Evolutionary conservation across 1,140 invertebrate genomes (phyloP).

Genomic region (Bradynema listronoti): DNA sequence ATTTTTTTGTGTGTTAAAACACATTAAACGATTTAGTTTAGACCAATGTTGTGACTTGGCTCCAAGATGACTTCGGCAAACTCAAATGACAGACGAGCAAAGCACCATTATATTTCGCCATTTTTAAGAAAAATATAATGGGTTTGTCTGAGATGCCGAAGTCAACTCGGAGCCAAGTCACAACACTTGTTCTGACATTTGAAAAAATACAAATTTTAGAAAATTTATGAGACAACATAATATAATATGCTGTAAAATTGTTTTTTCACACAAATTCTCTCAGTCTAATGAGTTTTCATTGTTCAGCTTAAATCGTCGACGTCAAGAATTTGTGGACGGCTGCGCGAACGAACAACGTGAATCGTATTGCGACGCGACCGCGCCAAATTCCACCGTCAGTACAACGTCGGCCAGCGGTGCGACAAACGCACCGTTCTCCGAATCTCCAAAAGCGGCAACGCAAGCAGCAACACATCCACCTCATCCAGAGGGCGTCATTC

Average conservation of each 20-base stretch:
- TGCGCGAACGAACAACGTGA: conserved; percentile 63
- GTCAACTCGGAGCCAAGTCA: no score
- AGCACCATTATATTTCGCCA: no score
- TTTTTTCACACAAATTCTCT: not conserved
- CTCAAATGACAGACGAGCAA: no score
- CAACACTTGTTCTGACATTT: no score
- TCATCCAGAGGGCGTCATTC: not conserved
- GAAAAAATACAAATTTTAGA: no score
- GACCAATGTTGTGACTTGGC: no score
- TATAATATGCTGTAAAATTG: not conserved
- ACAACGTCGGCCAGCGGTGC: conserved; percentile 1
- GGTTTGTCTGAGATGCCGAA: no score
- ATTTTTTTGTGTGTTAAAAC: no score
- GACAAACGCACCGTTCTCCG: not conserved
- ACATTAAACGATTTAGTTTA: no score
- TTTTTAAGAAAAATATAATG: no score
- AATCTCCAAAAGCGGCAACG: conserved; percentile 8
- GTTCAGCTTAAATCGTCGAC: conserved; percentile 70
- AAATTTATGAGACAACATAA: not conserved
- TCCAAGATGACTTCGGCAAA: no score
- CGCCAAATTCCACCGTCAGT: conserved; percentile 16
- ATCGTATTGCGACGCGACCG: conserved; percentile 10
- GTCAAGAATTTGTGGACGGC: conserved; percentile 78
- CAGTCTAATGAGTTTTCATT: not conserved
- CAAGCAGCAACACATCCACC: conserved; percentile 6